phyloP scores from a whole-genome alignment of 2,888 invertebrate genomes.

The Xylota sylvarum region DNA sequence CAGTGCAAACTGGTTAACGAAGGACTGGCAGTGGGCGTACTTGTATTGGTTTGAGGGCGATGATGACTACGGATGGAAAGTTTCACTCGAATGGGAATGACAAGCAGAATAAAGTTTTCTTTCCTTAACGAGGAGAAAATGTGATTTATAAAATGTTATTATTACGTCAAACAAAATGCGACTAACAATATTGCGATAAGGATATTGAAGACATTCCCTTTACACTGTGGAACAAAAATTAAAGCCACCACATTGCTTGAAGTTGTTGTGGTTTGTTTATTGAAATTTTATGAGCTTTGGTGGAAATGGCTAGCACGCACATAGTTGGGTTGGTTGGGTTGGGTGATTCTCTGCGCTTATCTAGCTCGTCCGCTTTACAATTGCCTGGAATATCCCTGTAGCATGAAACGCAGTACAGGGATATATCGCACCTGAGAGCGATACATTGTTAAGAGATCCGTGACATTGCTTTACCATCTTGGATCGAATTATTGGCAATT shows the following conservation, averaged over 20 bases:
- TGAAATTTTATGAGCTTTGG: too few species aligned
- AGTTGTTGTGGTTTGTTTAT: background rate
- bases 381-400: too few species aligned
- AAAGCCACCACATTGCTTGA: background rate
- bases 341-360: too few species aligned
- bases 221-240: background rate
- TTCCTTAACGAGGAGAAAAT: constrained; percentile 57
- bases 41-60: background rate
- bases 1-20: constrained; percentile 36
- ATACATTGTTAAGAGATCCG: too few species aligned
- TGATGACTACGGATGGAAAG: background rate
- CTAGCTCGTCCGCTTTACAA: too few species aligned
- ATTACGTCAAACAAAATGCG: constrained; percentile 33
- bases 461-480: too few species aligned
- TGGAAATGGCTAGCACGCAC: too few species aligned
- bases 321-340: too few species aligned
- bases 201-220: background rate
- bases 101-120: constrained; percentile 63
- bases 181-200: constrained; percentile 19
- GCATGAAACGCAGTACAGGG: too few species aligned
- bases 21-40: background rate
- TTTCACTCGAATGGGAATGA: constrained; percentile 48
- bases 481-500: too few species aligned
- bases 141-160: constrained; percentile 64
- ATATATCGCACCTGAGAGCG: too few species aligned